Evolutionary conservation across 2,113 vertebrate genomes (phyloP).

Genomic region (Cyanistes caeruleus): DNA sequence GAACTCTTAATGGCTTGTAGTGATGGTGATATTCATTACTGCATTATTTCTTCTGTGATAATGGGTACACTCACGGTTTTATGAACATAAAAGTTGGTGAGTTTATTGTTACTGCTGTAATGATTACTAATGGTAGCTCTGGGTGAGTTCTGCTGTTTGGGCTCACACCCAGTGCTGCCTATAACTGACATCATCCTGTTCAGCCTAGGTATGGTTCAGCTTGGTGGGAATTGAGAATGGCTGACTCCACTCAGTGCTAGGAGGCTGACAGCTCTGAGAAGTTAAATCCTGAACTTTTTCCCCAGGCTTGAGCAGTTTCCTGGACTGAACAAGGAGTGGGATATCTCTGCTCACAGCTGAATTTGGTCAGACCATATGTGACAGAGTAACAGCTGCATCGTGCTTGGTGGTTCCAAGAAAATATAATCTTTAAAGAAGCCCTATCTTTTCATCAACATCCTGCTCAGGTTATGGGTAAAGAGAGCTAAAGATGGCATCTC

Average conservation of each 20-base stretch:
- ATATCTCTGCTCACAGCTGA: not conserved
- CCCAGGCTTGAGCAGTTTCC: not conserved
- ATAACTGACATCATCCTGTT: not conserved
- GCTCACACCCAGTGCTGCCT: not conserved
- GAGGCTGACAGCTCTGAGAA: not conserved
- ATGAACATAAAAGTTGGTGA: not conserved
- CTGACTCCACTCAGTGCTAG: not conserved
- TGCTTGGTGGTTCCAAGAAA: not conserved
- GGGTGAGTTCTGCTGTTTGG: not conserved
- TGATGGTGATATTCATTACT: not conserved
- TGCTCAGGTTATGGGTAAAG: not conserved
- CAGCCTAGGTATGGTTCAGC: not conserved
- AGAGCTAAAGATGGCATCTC: not conserved
- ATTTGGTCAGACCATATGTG: not conserved
- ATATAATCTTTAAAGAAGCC: not conserved
- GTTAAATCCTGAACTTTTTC: not conserved
- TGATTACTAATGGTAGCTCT: not conserved
- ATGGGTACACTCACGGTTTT: not conserved
- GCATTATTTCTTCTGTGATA: not conserved
- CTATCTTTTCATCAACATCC: not conserved
- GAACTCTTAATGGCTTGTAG: not conserved
- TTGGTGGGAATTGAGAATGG: not conserved
- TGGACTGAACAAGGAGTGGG: not conserved
- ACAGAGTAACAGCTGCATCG: not conserved
- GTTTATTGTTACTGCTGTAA: not conserved